Evolutionary conservation across 2,113 vertebrate genomes (phyloP).

Genomic region (Eretmochelys imbricata): DNA sequence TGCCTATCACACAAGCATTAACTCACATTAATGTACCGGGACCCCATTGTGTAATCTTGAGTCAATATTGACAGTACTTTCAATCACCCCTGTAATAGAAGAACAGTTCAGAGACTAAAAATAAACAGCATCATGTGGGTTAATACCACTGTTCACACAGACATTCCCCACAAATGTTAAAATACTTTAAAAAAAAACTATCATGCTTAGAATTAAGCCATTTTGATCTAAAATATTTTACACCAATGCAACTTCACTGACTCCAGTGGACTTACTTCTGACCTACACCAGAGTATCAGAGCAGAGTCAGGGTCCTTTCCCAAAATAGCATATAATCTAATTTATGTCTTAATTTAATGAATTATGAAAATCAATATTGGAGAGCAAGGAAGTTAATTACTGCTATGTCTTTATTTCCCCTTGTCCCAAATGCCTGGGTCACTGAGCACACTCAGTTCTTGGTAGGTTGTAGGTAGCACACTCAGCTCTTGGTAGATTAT

Average conservation of each 20-base stretch:
- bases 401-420: background rate
- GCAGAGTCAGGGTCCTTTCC: accelerated
- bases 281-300: background rate
- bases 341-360: background rate
- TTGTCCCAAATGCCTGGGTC: background rate
- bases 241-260: background rate
- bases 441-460: background rate
- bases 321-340: background rate
- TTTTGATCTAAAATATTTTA: background rate
- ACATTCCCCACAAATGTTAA: background rate
- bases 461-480: background rate
- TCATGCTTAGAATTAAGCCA: background rate
- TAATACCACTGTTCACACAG: background rate
- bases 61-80: background rate
- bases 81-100: background rate
- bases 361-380: background rate
- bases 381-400: accelerated
- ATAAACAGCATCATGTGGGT: accelerated
- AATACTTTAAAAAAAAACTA: accelerated
- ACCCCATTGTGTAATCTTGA: background rate
- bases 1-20: background rate
- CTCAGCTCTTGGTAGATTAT: background rate
- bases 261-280: background rate
- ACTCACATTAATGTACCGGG: background rate
- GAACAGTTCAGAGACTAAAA: background rate